Percentiles rank a stretch among this genome's conserved stretches.
These are phyloP conservation scores for Diachasma alloeum DNA, from an alignment of 1,140 invertebrate species.

Conservation along the genomic window DNA sequence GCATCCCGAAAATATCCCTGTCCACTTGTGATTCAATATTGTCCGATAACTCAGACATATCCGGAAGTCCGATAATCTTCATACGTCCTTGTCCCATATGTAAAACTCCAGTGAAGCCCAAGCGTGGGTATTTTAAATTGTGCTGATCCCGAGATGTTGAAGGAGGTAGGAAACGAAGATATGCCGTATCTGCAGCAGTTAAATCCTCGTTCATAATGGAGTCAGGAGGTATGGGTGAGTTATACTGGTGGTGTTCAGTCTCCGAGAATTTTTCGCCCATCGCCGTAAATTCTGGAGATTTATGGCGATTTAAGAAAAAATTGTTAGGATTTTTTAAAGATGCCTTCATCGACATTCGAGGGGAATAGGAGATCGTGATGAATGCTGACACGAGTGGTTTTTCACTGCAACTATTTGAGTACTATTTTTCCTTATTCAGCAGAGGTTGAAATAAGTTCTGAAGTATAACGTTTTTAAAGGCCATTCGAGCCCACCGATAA, in stretches of 20 bases:
- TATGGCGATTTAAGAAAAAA: too few species aligned
- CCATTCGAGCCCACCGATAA: background rate
- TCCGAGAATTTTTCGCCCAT: background rate
- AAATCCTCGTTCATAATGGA: background rate
- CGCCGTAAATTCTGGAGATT: too few species aligned
- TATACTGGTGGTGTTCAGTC: background rate
- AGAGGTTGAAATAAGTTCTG: background rate
- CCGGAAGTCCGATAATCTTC: background rate
- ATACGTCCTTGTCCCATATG: background rate
- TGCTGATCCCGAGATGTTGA: background rate
- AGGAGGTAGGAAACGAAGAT: background rate
- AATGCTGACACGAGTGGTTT: too few species aligned
- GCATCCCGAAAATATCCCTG: slow-evolving; percentile 16
- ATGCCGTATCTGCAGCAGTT: background rate
- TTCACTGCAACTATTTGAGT: too few species aligned
- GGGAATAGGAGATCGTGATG: too few species aligned
- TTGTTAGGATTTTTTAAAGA: too few species aligned
- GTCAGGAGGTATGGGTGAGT: background rate
- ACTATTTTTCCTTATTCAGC: background rate
- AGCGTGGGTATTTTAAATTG: background rate
- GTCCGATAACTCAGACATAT: slow-evolving; percentile 27
- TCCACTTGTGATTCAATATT: slow-evolving; percentile 38
- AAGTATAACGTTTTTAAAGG: too few species aligned
- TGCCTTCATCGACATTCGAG: too few species aligned
- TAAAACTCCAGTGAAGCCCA: background rate